phyloP scores from a whole-genome alignment of 2,797 vertebrate species.

The Squalus acanthias region DNA sequence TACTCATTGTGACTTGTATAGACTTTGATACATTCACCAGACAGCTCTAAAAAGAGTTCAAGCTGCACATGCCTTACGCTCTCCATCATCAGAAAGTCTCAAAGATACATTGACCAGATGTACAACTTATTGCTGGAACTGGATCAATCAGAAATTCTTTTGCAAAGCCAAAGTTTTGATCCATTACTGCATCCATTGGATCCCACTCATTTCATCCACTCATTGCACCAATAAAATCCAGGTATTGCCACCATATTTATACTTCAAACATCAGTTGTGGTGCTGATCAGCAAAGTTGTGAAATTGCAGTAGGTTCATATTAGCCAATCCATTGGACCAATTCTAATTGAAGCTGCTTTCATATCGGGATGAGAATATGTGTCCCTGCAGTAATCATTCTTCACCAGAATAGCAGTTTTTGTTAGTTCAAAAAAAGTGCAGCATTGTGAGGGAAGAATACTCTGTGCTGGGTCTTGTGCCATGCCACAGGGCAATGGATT shows the following conservation, averaged over 20 bases:
- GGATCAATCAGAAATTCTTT: neutral
- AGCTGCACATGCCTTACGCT: neutral
- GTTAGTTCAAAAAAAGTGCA: neutral
- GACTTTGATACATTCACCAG: neutral
- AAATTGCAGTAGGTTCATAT: neutral
- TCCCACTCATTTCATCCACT: neutral
- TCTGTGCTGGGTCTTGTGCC: neutral
- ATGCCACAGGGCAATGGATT: neutral
- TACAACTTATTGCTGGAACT: neutral
- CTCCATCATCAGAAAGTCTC: neutral
- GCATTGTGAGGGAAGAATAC: neutral
- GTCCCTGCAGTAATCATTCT: neutral
- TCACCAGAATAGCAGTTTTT: neutral
- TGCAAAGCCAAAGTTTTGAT: neutral
- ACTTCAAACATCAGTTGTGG: neutral
- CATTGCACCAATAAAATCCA: neutral
- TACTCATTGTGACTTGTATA: neutral
- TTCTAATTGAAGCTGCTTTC: neutral
- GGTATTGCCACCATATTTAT: neutral
- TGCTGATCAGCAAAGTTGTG: neutral
- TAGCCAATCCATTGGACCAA: neutral
- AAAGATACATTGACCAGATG: neutral
- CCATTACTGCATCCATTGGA: neutral
- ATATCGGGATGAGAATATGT: neutral
- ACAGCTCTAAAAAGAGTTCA: neutral